phyloP scores from a whole-genome alignment of 2,797 vertebrate species.

The Leuciscus waleckii region DNA sequence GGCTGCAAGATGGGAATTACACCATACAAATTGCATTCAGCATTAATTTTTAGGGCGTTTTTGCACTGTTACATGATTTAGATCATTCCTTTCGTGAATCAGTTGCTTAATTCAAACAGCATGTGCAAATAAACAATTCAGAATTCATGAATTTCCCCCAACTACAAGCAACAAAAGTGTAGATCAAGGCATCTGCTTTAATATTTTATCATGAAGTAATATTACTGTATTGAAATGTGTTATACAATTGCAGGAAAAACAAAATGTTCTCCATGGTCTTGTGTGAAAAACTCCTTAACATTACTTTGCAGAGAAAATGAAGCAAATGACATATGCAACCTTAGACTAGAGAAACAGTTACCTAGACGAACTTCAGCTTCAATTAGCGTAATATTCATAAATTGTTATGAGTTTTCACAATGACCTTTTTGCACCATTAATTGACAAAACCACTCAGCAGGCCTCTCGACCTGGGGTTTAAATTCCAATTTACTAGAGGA shows the following conservation, averaged over 20 bases:
- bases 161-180: neutral
- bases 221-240: neutral
- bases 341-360: constrained; percentile 3
- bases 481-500: constrained; percentile 2
- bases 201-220: neutral
- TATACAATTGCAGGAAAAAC: neutral
- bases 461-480: neutral
- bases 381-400: constrained; percentile 30
- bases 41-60: neutral
- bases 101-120: neutral
- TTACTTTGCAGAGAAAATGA: neutral
- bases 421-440: constrained; percentile 15
- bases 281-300: neutral
- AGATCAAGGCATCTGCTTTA: neutral
- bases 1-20: neutral
- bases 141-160: neutral
- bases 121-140: neutral
- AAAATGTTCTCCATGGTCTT: neutral
- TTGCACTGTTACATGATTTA: neutral
- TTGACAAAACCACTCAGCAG: constrained; percentile 6
- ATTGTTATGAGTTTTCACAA: constrained; percentile 2
- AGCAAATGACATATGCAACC: constrained; percentile 4
- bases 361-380: neutral
- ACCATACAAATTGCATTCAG: neutral
- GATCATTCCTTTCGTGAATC: neutral